Evolutionary conservation across 37 sponge, comb jelly and placozoan genomes (phyloP), one percentile per base, ranked within the genome.

Genomic region (Crambe crambe): DNA sequence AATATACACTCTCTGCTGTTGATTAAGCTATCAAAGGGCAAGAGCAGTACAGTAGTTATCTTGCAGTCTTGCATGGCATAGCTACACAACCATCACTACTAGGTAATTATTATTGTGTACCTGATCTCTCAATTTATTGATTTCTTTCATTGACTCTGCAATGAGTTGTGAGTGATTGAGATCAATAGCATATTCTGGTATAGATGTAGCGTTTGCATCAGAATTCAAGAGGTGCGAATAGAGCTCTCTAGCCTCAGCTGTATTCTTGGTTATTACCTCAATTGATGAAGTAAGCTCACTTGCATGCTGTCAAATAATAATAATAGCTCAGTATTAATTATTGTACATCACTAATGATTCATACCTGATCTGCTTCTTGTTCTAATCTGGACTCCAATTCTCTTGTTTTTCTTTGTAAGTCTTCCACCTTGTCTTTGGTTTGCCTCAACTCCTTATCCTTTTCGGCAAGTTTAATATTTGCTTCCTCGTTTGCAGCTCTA

Each of bases 111-210:
- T 60, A 26, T n/a, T n/a, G n/a, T n/a, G 68, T 71, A 80, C 82
- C 74, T 79, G 41, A 26, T 32, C 57, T 67, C 79, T 79, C 8
- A 85, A 51, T 72, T 56, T 78, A 27, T 71, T 69, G 18, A 78
- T 34, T 43, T 58, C 79, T 21, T 71, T 66, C 25, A 58, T 62
- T 2, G 56, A 41, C 17, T 71, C 42, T 21, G 22, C 18, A 2
- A 85, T 32, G 1, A 85, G 72, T 18, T 76, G 57, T 2, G 70
- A 76, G 38, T 75, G 70, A 17, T 26, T 68, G 42, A 84, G 71
- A 9, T 54, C 26, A 35, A 22, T 30, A 18, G 68, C 32, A 15
- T 51, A 51, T 51, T 9, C 15, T 60, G 61, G 61, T 26, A 60
- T n/a, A 21, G n/a, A 6, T n/a, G 23, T 60, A 9, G 4, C 27